Base-by-base conservation (phyloP, 2,888 invertebrate species). In the Ichneumoninae sp. region DNA sequence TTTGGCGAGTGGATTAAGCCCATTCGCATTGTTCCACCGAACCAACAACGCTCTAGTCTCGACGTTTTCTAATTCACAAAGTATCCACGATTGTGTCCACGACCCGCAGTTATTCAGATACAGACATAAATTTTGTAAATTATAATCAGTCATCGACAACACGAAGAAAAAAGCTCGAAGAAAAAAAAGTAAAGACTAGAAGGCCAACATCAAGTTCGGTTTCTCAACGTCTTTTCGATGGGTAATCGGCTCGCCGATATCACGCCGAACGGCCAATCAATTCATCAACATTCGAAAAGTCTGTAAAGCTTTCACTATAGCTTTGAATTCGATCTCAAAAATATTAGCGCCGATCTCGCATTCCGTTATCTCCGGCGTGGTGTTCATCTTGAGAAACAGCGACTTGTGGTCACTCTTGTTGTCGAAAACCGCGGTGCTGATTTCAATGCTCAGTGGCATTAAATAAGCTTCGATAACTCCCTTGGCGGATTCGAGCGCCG, bases 301-400 rank as follows among this genome's bases (percentile, higher is more conserved):
- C 1, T 85, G 3, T 8, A 91, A 76, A 19, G 86, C 33, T 65
- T 81, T 82, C 1, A 7, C 0, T 36, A 90, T 22, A 47, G 86
- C 85, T 7, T 52, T 3, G 26, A 84, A 16, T 80, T 87, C 83
- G 69, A 88, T 86, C 30, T 80, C 65, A 13, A 5, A 8, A 26
- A 85, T 1, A n/a, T 87, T 83, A 0, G 80, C 30, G 1, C 87
- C 91, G 13, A 68, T 6, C 26, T 83, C 87, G 70, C 89, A 57
- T 80, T 91, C 90, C 2, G 81, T 65, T 36, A 91, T 86, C 47
- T 86, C 82, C n/a, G 92, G 93, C 62, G 81, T 83, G 3, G 88
- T 86, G 50, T 87, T 88, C n/a, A 93, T 40, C 52, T 78, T 78
- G 30, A 90, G 65, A 33, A 75, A 22, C 22, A 83, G n/a, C 22